A percentile compares a stretch with the other conserved stretches of the same genome.
Evolutionary conservation across 2,113 vertebrate genomes (phyloP).

Genomic region (Rhinoderma darwinii): DNA sequence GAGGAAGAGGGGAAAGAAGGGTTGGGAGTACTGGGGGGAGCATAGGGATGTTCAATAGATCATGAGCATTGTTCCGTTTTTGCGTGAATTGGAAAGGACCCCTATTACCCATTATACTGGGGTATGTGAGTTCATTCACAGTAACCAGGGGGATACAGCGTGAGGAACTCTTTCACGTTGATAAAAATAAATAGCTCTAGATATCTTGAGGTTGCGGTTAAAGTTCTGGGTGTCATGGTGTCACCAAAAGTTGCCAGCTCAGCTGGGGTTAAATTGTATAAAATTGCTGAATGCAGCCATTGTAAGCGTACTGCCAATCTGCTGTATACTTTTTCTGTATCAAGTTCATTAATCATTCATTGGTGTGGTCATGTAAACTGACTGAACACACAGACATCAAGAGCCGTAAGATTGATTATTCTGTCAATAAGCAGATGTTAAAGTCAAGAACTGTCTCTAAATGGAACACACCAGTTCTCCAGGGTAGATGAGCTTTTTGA

Average conservation of each 20-base stretch:
- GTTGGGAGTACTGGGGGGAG: too few species aligned
- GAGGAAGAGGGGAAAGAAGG: too few species aligned
- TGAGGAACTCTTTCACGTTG: too few species aligned
- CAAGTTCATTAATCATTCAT: conserved; percentile 2
- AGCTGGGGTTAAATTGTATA: background rate
- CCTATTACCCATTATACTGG: too few species aligned
- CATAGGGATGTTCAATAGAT: too few species aligned
- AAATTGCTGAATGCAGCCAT: background rate
- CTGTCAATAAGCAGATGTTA: conserved; percentile 6
- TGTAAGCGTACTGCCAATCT: background rate
- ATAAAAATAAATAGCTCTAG: too few species aligned
- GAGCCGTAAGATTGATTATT: background rate
- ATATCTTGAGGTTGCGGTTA: too few species aligned
- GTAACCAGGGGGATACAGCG: too few species aligned
- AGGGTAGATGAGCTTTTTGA: background rate
- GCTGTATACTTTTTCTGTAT: background rate
- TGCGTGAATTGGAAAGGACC: too few species aligned
- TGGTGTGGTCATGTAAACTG: background rate
- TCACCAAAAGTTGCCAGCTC: background rate
- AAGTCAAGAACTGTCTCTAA: background rate
- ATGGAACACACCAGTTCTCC: too few species aligned
- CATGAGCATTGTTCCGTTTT: too few species aligned
- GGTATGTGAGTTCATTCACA: too few species aligned
- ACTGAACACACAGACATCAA: background rate
- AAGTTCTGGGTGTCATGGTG: background rate